Base-by-base conservation (phyloP, 2,888 invertebrate genomes). In the Anticlea derivata region DNA sequence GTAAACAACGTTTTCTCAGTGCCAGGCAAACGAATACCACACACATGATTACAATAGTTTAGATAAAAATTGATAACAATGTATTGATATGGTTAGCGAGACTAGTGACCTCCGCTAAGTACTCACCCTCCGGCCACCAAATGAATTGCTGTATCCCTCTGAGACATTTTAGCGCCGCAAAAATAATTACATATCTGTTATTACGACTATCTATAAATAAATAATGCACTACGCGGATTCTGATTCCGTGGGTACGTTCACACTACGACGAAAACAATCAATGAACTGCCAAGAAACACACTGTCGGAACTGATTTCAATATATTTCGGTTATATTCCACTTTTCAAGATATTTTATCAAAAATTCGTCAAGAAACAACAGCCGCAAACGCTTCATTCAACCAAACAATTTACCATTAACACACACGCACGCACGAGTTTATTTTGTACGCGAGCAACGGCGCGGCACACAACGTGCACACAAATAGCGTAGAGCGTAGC, bases 51-150 rank as follows among this genome's bases (percentile, higher is more conserved):
- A 53, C 51, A 58, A n/a, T 67, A 65, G 49, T 62, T 49, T 63
- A 53, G 55, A 61, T 60, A 62, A 60, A 48, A 38, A 55, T 43
- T 59, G 64, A 58, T 68, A 67, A 59, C 44, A 49, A 49, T 53
- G 45, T 50, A 58, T 34, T 46, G 34, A 44, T 29, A 37, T 43
- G 31, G 57, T 50, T 50, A n/a, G n/a, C n/a, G n/a, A n/a, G n/a
- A n/a, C n/a, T n/a, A n/a, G n/a, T n/a, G 48, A 64, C 55, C 61
- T 60, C 61, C 40, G 44, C 45, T 38, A 44, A 8, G 49, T 48
- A 94, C 97, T 94, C 92, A 98, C 98, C 98, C 98, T 93, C 98
- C 98, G 84, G 98, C 98, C 73, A 98, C 92, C 75, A 98, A 94
- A 92, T 98, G 98, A 90, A 98, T 97, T 70, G 97, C 93, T 67